Evolutionary conservation across 2,797 vertebrate species (phyloP), one percentile per base, ranked within the genome.

Genomic region (Argentina silus): DNA sequence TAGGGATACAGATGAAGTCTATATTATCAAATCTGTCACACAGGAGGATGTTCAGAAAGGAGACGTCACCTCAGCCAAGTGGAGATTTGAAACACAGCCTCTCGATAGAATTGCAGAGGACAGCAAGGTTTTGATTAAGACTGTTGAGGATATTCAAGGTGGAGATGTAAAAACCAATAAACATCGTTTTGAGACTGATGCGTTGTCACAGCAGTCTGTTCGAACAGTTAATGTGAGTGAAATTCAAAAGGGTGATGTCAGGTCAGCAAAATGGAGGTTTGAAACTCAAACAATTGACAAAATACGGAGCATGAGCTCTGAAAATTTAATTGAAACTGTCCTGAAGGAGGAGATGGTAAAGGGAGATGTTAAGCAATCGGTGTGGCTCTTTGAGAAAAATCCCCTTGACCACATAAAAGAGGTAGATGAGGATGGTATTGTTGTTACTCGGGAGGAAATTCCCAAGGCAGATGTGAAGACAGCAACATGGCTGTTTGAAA

Each of bases 381-480:
- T 98, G 1, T 98, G 96, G 96, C 94, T 98, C 72, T 98, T 98
- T 92, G 97, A 98, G 92, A 95, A 95, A 84, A 95, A 95, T 69
- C 92, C 93, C 74, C 92, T 97, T 56, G 95, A 96, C 86, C 94
- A 93, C 80, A 94, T 97, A 83, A 95, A 93, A 66, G 94, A 96
- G 82, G 77, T 80, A 6, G 91, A 94, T 43, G 94, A 95, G 78
- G 87, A 69, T 2, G 85, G 83, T 21, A 69, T 60, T 60, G 78
- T 78, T 43, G 36, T 85, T 1, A 62, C 53, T 70, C 91, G 74
- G 36, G 95, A 97, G 86, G 94, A 95, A 85, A 95, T 97, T 71
- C 95, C 95, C 81, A 93, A 93, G 85, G 94, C 93, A 0, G 95
- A 98, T 81, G 96, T 98, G 42, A 96, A 95, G 85, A 95, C 95